Evolutionary conservation across 2,113 vertebrate species (phyloP), one percentile per base, ranked within the genome.

Genomic region (Muntiacus muntjak): DNA sequence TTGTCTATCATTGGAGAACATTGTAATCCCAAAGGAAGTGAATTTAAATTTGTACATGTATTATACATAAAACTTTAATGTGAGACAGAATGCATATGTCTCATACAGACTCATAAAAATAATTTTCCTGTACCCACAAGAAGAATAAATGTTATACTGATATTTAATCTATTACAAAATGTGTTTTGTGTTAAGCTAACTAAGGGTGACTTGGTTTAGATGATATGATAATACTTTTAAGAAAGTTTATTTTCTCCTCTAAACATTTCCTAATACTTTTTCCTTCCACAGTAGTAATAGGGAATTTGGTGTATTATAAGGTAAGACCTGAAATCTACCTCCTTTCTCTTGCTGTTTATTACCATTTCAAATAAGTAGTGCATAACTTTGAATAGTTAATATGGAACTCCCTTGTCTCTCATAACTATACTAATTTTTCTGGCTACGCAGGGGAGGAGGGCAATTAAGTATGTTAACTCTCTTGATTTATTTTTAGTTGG

Each of bases 1-100:
- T 40, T 93, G 60, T 82, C 57, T 95, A 16, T 60, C 23, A 52
- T 89, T 89, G 74, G 45, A 97, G 92, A 95, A 60, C 21, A 71
- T 64, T 86, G 52, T 50, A 84, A 76, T 86, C 28, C 26, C 52
- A 81, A 54, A 79, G 79, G 28, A 92, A 45, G 21, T 7, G 88
- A 71, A 71, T 96, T 88, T 88, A 90, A 91, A 58, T 95, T 64
- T 87, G 50, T 36, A 25, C 13, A 26, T 83, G 50, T 36, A 55
- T 83, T 54, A 55, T 50, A 30, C 36, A 76, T 74, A 82, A 86
- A 76, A 33, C 54, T 87, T 28, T 85, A 52, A 74, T 71, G n/a
- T 83, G 79, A 95, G 71, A 74, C 25, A 64, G 52, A 85, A 89
- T 67, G 10, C 21, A 16, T 36, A 50, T 86, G 11, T 62, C 33